Evolutionary conservation across 2,888 invertebrate species (phyloP), one percentile per base, ranked within the genome.

Genomic region (Agrilus mali): DNA sequence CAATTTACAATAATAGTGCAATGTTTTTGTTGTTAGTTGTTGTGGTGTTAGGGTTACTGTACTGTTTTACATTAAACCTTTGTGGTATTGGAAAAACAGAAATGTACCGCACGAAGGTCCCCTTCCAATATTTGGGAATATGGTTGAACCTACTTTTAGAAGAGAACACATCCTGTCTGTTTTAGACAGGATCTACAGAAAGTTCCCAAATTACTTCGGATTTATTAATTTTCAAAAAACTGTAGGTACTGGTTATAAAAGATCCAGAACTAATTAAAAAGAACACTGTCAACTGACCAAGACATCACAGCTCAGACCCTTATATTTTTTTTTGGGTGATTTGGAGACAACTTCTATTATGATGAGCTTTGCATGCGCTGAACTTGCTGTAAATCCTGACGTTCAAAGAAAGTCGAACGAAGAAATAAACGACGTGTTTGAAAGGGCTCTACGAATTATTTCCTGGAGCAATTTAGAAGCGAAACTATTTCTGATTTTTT

Each of bases 381-480:
- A 78, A 56, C 54, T 80, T 16, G 74, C 77, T 27, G 41, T 72
- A 4, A 70, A 79, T 60, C 70, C 72, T 14, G 75, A 79, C 0
- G 59, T 75, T 1, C 80, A 80, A 55, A 65, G 69, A 3, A 69
- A 58, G 40, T 59, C 80, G 2, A 64, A 64, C 2, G 53, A 68
- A 36, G 79, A 80, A 54, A 55, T 60, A 33, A 54, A 57, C 17
- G 48, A 53, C 7, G 51, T 50, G n/a, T 44, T 43, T 2, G 34
- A n/a, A n/a, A n/a, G n/a, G n/a, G n/a, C n/a, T n/a, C n/a, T n/a
- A n/a, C n/a, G n/a, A n/a, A n/a, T n/a, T n/a, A n/a, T n/a, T n/a
- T n/a, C n/a, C n/a, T n/a, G n/a, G n/a, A n/a, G n/a, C n/a, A n/a
- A n/a, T n/a, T n/a, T n/a, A n/a, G n/a, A n/a, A n/a, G n/a, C n/a